phyloP scores from a whole-genome alignment of 2,113 vertebrate genomes.

The Pedionomus torquatus region DNA sequence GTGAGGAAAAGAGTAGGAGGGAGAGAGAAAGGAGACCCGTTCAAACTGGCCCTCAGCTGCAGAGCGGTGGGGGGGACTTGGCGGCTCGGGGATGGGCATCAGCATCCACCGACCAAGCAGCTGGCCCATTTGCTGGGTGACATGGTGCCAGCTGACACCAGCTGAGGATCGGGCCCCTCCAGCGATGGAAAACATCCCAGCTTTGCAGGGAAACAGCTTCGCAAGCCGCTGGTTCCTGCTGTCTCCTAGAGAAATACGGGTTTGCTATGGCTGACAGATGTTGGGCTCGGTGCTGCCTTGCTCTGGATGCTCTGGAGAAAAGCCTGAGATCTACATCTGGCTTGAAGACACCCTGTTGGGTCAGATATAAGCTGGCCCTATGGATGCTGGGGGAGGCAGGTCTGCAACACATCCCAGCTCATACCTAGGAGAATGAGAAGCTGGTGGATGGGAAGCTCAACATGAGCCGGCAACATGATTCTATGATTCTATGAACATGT shows the following conservation, averaged over 20 bases:
- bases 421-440: accelerated
- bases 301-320: not conserved
- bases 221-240: not conserved
- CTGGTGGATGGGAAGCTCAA: too few species aligned
- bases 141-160: not conserved
- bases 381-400: not conserved
- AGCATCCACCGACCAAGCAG: not conserved
- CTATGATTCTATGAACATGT: too few species aligned
- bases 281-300: not conserved
- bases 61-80: not conserved
- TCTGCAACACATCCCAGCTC: not conserved
- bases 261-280: accelerated
- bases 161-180: not conserved
- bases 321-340: not conserved
- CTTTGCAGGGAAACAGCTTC: not conserved
- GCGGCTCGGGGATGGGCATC: not conserved
- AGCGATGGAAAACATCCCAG: not conserved
- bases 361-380: accelerated
- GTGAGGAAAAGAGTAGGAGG: not conserved
- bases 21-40: not conserved
- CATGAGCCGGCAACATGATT: too few species aligned
- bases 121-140: not conserved
- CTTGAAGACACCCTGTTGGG: not conserved
- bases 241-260: accelerated
- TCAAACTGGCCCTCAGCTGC: slow-evolving; percentile 5